Conservation (phyloP, 2,113 vertebrate genomes). For the Chlorodrepanis virens region DNA sequence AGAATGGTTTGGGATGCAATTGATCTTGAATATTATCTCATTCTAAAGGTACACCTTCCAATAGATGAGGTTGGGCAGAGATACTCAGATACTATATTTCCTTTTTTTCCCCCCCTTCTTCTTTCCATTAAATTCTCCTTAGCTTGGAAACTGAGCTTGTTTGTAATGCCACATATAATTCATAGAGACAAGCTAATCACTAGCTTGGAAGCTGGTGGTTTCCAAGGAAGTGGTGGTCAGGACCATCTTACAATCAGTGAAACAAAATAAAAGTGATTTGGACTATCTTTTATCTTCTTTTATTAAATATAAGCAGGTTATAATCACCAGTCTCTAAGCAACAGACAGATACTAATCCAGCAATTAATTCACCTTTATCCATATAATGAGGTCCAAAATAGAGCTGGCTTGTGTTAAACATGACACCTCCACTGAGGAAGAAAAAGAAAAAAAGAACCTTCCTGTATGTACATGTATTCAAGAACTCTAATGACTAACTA, state of each 20-base stretch:
- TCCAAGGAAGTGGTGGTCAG: neutral
- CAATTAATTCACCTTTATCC: conserved; percentile 45
- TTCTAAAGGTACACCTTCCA: neutral
- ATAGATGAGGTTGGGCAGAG: neutral
- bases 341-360: conserved; percentile 38
- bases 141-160: neutral
- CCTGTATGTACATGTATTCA: neutral
- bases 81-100: neutral
- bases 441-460: neutral
- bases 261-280: neutral
- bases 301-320: conserved; percentile 24
- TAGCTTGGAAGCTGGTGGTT: neutral
- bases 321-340: conserved; percentile 28
- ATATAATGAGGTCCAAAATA: conserved; percentile 47
- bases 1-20: neutral
- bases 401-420: neutral
- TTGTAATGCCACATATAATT: neutral
- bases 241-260: neutral
- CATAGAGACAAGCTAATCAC: neutral
- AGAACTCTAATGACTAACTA: neutral
- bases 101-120: neutral
- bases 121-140: neutral
- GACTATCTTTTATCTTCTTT: conserved; percentile 26
- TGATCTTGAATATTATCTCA: neutral
- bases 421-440: neutral